Evolutionary conservation across 2,888 invertebrate genomes (phyloP).

Genomic region (Caenorhabditis angaria): DNA sequence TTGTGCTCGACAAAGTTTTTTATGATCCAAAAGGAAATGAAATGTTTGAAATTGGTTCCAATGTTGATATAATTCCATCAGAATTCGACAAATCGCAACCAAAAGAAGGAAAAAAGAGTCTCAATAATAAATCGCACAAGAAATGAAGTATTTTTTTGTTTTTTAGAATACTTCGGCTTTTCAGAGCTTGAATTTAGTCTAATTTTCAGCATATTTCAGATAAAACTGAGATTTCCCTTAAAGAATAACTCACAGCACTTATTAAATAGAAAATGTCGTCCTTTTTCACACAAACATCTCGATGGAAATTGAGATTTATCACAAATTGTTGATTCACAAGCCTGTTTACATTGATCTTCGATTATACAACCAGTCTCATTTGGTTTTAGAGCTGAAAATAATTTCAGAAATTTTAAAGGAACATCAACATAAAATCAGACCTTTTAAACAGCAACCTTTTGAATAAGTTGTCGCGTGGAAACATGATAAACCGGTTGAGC

Average conservation of each 20-base stretch:
- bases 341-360: conserved; percentile 68
- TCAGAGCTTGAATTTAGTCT: too few species aligned
- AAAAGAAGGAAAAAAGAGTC: too few species aligned
- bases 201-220: too few species aligned
- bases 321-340: conserved; percentile 68
- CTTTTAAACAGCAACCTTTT: conserved; percentile 61
- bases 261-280: conserved; percentile 67
- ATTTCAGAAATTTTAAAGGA: too few species aligned
- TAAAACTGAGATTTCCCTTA: too few species aligned
- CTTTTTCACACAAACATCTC: conserved; percentile 65
- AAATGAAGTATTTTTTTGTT: too few species aligned
- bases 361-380: conserved; percentile 68
- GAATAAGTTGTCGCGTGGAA: conserved; percentile 56
- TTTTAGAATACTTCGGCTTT: too few species aligned
- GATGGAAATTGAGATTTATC: conserved; percentile 50
- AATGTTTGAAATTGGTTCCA: neutral
- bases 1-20: neutral
- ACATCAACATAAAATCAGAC: too few species aligned
- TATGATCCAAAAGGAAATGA: conserved; percentile 8
- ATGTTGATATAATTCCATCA: neutral
- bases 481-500: conserved; percentile 59
- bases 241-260: conserved; percentile 71
- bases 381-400: conserved; percentile 63
- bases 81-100: too few species aligned
- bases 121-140: too few species aligned